Percentiles rank a stretch among this genome's conserved stretches.
phyloP scores from a whole-genome alignment of 2,113 vertebrate species.

The Loxodonta africana region DNA sequence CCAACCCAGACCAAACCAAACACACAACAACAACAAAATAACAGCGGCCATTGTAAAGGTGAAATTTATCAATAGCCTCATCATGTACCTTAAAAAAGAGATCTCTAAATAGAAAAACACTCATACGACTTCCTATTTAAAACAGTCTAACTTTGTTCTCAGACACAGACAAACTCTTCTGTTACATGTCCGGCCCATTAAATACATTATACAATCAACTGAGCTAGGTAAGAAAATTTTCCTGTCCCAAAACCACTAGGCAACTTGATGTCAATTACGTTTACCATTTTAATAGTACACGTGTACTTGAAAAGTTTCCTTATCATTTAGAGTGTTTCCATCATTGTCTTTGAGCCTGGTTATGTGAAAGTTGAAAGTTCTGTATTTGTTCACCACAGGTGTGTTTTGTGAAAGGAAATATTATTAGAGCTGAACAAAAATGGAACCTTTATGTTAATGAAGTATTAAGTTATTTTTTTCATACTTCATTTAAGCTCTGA shows the following conservation, averaged over 20 bases:
- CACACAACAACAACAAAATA: not conserved
- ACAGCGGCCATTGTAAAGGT: not conserved
- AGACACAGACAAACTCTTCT: slow-evolving; percentile 75
- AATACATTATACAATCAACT: slow-evolving; percentile 77
- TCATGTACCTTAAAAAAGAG: not conserved
- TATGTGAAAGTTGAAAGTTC: slow-evolving; percentile 69
- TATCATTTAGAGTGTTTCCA: slow-evolving; percentile 67
- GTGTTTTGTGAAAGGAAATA: slow-evolving; percentile 64
- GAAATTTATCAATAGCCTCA: not conserved
- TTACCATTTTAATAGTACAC: slow-evolving; percentile 68
- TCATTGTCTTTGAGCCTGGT: slow-evolving; percentile 51
- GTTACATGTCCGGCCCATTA: slow-evolving; percentile 77
- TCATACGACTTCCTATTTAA: not conserved
- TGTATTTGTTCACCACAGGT: slow-evolving; percentile 50
- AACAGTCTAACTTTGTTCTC: slow-evolving; percentile 68
- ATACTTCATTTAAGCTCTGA: slow-evolving; percentile 70
- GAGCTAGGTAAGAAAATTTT: slow-evolving; percentile 69
- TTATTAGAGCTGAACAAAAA: slow-evolving; percentile 50
- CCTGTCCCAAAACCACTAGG: slow-evolving; percentile 67
- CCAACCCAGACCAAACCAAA: not conserved
- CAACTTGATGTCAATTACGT: slow-evolving; percentile 78
- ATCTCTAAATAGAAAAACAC: not conserved
- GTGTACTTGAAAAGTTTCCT: slow-evolving; percentile 39
- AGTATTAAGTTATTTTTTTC: slow-evolving; percentile 67
- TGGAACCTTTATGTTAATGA: slow-evolving; percentile 57